Evolutionary conservation across 2,797 vertebrate genomes (phyloP).

Genomic region (Acipenser oxyrinchus): DNA sequence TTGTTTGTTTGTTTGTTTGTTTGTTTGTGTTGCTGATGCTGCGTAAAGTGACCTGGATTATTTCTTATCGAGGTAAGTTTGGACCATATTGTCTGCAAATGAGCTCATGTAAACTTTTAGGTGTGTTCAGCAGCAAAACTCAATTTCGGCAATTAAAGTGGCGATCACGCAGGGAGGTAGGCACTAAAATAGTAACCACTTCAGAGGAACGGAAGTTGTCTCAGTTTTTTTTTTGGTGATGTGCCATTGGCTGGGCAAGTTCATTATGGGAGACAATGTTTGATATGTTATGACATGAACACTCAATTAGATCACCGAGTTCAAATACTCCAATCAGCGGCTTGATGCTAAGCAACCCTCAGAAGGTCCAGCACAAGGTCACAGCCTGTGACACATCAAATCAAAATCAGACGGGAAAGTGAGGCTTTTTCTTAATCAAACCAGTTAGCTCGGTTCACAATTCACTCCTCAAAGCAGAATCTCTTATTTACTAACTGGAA

Average conservation of each 20-base stretch:
- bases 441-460: constrained; percentile 37
- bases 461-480: constrained; percentile 28
- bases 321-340: constrained; percentile 91
- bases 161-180: constrained; percentile 48
- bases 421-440: constrained; percentile 67
- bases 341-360: constrained; percentile 87
- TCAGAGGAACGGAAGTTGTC: constrained; percentile 70
- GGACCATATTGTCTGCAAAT: constrained; percentile 44
- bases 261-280: constrained; percentile 89
- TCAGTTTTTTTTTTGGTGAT: constrained; percentile 51
- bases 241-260: constrained; percentile 74
- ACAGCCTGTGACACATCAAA: constrained; percentile 94
- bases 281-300: constrained; percentile 97
- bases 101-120: constrained; percentile 41
- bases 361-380: constrained; percentile 88
- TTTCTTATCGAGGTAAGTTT: constrained; percentile 31
- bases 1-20: too few species aligned
- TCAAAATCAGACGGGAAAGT: constrained; percentile 86
- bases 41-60: constrained; percentile 8
- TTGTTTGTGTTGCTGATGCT: not conserved
- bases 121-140: constrained; percentile 40
- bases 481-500: constrained; percentile 23
- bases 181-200: constrained; percentile 50
- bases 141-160: constrained; percentile 61
- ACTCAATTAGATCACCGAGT: constrained; percentile 96